phyloP scores from a whole-genome alignment of 2,888 invertebrate species.

The Bhutanitis thaidina region DNA sequence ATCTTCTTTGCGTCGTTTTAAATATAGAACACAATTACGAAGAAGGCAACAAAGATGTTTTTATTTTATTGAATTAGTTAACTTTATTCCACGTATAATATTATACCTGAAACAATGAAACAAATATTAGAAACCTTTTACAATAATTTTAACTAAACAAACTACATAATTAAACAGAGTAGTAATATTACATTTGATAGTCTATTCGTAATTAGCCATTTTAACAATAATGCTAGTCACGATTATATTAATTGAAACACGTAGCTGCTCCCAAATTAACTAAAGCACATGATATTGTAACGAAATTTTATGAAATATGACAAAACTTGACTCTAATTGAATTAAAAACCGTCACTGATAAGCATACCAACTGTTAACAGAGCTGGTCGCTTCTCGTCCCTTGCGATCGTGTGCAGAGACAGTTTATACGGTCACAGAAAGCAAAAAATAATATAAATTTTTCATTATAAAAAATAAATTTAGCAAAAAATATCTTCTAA shows the following conservation, averaged over 20 bases:
- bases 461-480: too few relatives aligned
- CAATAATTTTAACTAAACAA: too few relatives aligned
- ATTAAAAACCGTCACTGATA: slow-evolving; percentile 57
- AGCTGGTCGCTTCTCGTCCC: background rate
- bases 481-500: too few relatives aligned
- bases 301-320: slow-evolving; percentile 33
- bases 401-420: too few relatives aligned
- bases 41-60: background rate
- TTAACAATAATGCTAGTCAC: slow-evolving; percentile 3
- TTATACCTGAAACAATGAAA: too few relatives aligned
- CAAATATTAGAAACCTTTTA: too few relatives aligned
- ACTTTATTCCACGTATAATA: too few relatives aligned
- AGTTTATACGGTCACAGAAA: too few relatives aligned
- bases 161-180: too few relatives aligned
- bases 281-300: slow-evolving; percentile 19
- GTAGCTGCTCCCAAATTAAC: slow-evolving; percentile 7
- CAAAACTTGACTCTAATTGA: slow-evolving; percentile 34
- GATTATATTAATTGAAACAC: slow-evolving; percentile 15
- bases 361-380: slow-evolving; percentile 23
- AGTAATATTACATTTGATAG: too few relatives aligned
- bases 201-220: background rate
- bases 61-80: background rate
- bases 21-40: background rate
- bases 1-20: background rate
- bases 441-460: too few relatives aligned